Conservation (phyloP, 2,797 vertebrate species). For the Smutsia gigantea region DNA sequence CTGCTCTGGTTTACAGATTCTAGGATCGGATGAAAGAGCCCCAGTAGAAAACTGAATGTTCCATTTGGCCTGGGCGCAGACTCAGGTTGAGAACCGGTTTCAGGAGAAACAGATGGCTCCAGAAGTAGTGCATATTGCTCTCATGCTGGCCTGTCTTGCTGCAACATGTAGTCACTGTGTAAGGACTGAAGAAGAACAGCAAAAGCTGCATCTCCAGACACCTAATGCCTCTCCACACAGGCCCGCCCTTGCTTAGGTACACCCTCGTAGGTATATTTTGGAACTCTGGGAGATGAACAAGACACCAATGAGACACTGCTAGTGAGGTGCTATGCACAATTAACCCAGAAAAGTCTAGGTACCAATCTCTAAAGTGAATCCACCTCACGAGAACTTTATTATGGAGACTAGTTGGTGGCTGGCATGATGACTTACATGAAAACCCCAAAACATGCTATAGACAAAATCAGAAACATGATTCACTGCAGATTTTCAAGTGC, state of each 20-base stretch:
- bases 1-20: background rate
- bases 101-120: background rate
- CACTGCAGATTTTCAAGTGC: background rate
- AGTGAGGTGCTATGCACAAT: too few relatives aligned
- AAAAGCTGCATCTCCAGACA: accelerated
- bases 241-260: too few relatives aligned
- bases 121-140: background rate
- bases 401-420: background rate
- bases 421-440: background rate
- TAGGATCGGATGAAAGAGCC: background rate
- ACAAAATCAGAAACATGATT: background rate
- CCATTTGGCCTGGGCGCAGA: background rate
- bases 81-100: background rate
- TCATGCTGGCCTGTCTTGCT: background rate
- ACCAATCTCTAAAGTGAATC: background rate
- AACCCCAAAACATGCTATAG: background rate
- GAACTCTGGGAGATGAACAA: too few relatives aligned
- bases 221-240: too few relatives aligned
- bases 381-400: background rate
- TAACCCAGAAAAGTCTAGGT: too few relatives aligned
- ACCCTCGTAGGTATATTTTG: too few relatives aligned
- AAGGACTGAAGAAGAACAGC: background rate
- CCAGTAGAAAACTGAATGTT: background rate
- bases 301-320: too few relatives aligned
- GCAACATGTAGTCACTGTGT: background rate